These are phyloP conservation scores for Gnathonemus echidnorhynchus DNA, from an alignment of 2,113 vertebrate genomes.

Conservation along the genomic window DNA sequence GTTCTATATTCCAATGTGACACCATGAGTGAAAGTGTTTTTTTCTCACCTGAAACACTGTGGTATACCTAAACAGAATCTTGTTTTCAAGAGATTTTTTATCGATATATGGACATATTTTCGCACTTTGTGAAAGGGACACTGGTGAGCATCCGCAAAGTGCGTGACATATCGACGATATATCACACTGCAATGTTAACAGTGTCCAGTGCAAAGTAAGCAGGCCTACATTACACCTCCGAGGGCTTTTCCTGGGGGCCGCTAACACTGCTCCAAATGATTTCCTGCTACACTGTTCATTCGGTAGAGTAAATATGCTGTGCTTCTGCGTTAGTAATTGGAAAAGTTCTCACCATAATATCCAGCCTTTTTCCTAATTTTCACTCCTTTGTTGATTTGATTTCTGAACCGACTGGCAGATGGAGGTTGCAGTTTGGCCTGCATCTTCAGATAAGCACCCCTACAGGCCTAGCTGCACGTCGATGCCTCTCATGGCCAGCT, in stretches of 20 bases:
- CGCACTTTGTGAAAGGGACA: background rate
- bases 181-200: background rate
- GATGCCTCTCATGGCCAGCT: background rate
- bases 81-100: background rate
- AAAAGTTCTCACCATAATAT: background rate
- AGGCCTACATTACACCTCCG: background rate
- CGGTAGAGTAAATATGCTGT: background rate
- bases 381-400: background rate
- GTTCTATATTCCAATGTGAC: background rate
- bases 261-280: background rate
- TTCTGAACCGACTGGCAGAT: background rate
- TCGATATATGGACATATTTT: background rate
- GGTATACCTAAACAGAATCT: background rate
- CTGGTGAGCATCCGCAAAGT: background rate
- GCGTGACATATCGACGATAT: background rate
- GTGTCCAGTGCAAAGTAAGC: background rate
- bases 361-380: background rate
- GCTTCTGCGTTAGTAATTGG: background rate
- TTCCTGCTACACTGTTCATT: background rate
- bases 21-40: background rate
- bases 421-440: background rate
- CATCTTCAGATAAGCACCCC: background rate
- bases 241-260: background rate
- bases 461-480: background rate
- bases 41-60: background rate